Base-by-base conservation (phyloP, 2,113 vertebrate species). In the Myocastor coypus region DNA sequence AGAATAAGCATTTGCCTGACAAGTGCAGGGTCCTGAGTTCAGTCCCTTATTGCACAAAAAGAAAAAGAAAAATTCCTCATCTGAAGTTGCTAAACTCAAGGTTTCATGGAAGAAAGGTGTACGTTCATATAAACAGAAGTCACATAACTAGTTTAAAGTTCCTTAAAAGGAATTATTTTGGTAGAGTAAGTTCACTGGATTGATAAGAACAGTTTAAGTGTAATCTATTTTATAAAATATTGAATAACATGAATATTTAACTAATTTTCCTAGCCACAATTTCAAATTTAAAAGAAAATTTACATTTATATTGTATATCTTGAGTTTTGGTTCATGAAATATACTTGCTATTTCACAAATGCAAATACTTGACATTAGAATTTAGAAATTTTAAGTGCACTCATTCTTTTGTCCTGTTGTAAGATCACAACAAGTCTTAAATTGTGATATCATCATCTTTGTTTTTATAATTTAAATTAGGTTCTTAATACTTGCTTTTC, bases 271-370 rank as follows among this genome's bases (percentile, higher is more conserved):
- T 81, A 77, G 61, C 32, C 11, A 87, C 37, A 83, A 52, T 71
- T 89, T 66, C 16, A 42, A 87, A 91, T 88, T 81, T 84, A 61
- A 42, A 1, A 64, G 82, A 61, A 86, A 75, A 73, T 26, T 57
- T 11, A 42, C 22, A 52, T 9, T 78, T 81, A 37, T 50, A 34
- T 10, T 69, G 4, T 84, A 19, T 84, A 5, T 84, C 86, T 59
- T 77, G 57, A 81, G 37, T 80, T 94, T 84, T 61, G 16, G 30
- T 64, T 94, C 1, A 19, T n/a, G 57, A 91, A 84, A 82, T 89
- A n/a, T 42, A 87, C 40, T 73, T 57, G 19, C 78, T 16, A 5
- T 75, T 87, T 91, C 2, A 42, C 13, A 55, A 77, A 42, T 57
- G 42, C 24, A n/a, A 46, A 37, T 84, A 20, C 30, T 89, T 55